Evolutionary conservation across 2,113 vertebrate genomes (phyloP).

Genomic region (Arvicanthis niloticus): DNA sequence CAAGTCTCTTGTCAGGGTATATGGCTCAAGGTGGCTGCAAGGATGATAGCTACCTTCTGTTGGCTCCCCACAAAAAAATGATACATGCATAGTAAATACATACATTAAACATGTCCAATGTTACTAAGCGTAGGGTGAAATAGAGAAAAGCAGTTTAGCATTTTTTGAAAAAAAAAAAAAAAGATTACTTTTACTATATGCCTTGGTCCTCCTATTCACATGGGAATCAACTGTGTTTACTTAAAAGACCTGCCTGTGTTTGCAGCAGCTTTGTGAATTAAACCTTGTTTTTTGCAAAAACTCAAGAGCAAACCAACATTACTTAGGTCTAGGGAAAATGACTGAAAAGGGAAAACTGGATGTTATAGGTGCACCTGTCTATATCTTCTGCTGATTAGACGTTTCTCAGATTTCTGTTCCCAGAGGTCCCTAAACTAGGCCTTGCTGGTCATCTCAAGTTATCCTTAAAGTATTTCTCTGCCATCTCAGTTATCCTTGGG

Average conservation of each 20-base stretch:
- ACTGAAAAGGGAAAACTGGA: neutral
- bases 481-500: too few relatives aligned
- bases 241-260: neutral
- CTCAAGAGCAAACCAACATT: neutral
- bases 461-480: too few relatives aligned
- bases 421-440: neutral
- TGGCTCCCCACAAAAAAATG: too few relatives aligned
- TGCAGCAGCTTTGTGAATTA: neutral
- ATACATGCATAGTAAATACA: neutral
- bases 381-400: neutral
- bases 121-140: neutral
- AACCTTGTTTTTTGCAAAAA: neutral
- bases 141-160: neutral
- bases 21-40: too few relatives aligned
- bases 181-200: neutral
- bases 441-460: too few relatives aligned
- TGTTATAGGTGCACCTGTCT: neutral
- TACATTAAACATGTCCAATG: neutral
- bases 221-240: neutral
- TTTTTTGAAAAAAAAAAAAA: neutral
- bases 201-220: neutral
- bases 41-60: too few relatives aligned
- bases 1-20: too few relatives aligned
- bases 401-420: neutral
- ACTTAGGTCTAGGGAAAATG: neutral